Percentiles rank a stretch among this genome's conserved stretches.
Conservation (phyloP, 2,797 vertebrate species). For the Chromis chromis region DNA sequence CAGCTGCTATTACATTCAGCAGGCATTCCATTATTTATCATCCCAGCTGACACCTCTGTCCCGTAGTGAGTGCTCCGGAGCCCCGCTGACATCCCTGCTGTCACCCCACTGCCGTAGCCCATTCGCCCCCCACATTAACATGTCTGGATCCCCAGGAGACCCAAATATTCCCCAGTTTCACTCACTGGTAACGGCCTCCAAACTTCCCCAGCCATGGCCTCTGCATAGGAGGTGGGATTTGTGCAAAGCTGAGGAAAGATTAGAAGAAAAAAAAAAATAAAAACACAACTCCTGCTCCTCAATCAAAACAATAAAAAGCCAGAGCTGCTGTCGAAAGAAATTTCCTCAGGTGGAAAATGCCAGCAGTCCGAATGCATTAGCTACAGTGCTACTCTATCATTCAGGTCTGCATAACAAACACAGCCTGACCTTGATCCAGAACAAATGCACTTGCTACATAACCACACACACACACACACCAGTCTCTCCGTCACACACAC, state of each 20-base stretch:
- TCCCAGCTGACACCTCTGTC: conserved; percentile 67
- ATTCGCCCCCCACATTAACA: conserved; percentile 60
- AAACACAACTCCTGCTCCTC: neutral
- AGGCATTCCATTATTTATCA: conserved; percentile 73
- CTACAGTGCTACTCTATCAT: conserved; percentile 3
- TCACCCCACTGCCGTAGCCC: conserved; percentile 48
- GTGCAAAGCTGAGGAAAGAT: conserved; percentile 38
- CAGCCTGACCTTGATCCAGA: conserved; percentile 39
- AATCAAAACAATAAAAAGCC: conserved; percentile 28
- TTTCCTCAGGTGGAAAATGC: conserved; percentile 18
- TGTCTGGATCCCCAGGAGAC: conserved; percentile 38
- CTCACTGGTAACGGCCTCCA: conserved; percentile 12
- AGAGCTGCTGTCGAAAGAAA: conserved; percentile 19
- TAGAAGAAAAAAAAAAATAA: conserved; percentile 35
- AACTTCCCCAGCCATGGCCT: neutral
- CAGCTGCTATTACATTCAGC: conserved; percentile 56
- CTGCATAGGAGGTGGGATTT: conserved; percentile 33
- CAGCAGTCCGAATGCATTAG: conserved; percentile 11
- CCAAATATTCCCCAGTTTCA: conserved; percentile 29
- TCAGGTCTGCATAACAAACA: conserved; percentile 22
- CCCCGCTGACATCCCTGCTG: conserved; percentile 61
- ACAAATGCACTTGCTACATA: conserved; percentile 12
- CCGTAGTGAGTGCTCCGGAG: conserved; percentile 49
- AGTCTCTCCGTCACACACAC: conserved; percentile 18
- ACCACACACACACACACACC: conserved; percentile 5